These are phyloP conservation scores for Octopus sinensis DNA, from an alignment of 1,140 invertebrate species.

Conservation along the genomic window DNA sequence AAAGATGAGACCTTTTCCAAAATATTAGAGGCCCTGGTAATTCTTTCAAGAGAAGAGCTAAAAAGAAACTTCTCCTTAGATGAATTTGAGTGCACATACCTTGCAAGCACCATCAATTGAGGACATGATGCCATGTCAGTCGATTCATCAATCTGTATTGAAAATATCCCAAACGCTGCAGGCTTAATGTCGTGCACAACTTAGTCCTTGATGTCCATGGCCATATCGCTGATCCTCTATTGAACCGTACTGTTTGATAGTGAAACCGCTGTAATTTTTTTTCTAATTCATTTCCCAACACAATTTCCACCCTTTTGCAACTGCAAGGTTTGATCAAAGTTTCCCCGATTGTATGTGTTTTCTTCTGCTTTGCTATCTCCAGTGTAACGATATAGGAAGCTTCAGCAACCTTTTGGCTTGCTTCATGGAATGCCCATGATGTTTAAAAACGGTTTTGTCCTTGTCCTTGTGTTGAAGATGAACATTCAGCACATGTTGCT, in stretches of 20 bases:
- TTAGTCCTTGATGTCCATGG: neutral
- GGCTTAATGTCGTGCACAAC: neutral
- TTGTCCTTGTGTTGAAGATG: too few relatives aligned
- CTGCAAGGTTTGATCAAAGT: neutral
- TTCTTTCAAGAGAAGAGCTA: neutral
- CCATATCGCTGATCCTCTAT: neutral
- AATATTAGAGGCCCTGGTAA: neutral
- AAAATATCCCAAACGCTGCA: neutral
- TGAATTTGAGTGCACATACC: neutral
- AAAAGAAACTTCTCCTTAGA: neutral
- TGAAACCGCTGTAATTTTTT: conserved; percentile 8
- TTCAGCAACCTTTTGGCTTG: too few relatives aligned
- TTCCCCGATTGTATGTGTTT: neutral
- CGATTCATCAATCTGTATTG: neutral
- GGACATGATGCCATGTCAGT: neutral
- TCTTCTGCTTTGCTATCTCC: too few relatives aligned
- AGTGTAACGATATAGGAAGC: too few relatives aligned
- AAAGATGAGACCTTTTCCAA: neutral
- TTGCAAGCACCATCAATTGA: neutral
- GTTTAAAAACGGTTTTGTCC: too few relatives aligned
- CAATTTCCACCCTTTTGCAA: neutral
- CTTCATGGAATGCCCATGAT: too few relatives aligned
- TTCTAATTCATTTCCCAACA: neutral
- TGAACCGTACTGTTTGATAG: neutral
- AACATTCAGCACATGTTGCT: too few relatives aligned